Base-by-base conservation (phyloP, 2,888 invertebrate species). In the Scaptomyza flava region DNA sequence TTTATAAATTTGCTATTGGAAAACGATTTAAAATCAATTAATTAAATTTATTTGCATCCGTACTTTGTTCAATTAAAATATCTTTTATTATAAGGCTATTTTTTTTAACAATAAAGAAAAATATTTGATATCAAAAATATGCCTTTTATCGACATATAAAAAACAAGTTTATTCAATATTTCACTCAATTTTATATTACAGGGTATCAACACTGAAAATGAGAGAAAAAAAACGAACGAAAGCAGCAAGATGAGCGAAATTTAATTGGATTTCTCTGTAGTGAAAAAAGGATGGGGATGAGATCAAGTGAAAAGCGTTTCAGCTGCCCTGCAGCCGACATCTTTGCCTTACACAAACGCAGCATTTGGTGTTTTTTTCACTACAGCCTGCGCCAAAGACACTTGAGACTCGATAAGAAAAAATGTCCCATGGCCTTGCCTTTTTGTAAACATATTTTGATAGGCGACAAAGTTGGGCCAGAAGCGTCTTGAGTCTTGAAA, bases 391-490 rank as follows among this genome's bases (percentile, higher is more conserved):
- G 47, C 20, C 48, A 20, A 33, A 34, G n/a, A n/a, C 34, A 23
- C 20, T n/a, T 47, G n/a, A 34, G 34, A 34, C 34, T 9, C 20
- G 34, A 50, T 34, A 50, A 50, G 50, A 50, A 50, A 23, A 20
- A 12, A 36, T 6, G n/a, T 20, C 9, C 27, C 17, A 6, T 17
- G 47, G 38, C 38, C 4, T 30, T 47, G 17, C 12, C 9, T 34
- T 50, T 36, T 48, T 48, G 12, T 48, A 33, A 33, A 33, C 33
- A 48, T 33, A 33, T 33, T 48, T 50, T 34, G 34, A 9, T 34
- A 9, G 48, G 9, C 48, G 6, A 50, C 34, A n/a, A 34, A 34
- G 48, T 34, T 11, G 33, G 9, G 20, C 34, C 50, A 20, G n/a
- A 34, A n/a, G 50, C 50, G 34, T 9, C n/a, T n/a, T n/a, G 20